These are phyloP conservation scores for Pyrrhosoma nymphula DNA, from an alignment of 2,888 invertebrate genomes.

Conservation along the genomic window DNA sequence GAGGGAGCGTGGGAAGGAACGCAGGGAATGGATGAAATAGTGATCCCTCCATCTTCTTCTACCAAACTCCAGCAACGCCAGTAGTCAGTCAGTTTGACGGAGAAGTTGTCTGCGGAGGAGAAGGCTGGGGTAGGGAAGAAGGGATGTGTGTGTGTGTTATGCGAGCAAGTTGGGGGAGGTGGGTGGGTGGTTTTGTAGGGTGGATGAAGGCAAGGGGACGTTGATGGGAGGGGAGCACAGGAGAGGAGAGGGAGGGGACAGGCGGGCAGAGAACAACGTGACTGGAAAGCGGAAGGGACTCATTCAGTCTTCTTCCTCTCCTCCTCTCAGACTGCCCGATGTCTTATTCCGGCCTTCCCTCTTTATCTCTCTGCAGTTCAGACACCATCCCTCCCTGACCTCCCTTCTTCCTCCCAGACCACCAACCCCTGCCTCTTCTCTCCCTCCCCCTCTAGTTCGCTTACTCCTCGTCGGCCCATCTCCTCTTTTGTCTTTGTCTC, in stretches of 20 bases:
- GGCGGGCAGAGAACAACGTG: conserved; percentile 36
- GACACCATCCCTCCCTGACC: background rate
- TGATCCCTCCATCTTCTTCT: background rate
- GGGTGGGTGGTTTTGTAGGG: too few species aligned
- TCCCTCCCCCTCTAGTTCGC: background rate
- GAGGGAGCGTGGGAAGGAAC: background rate
- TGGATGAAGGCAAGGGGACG: too few species aligned
- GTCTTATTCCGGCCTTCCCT: conserved; percentile 37
- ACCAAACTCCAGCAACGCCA: background rate
- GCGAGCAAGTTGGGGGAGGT: too few species aligned
- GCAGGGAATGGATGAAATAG: conserved; percentile 20
- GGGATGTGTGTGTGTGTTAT: background rate
- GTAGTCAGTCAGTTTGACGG: conserved; percentile 51
- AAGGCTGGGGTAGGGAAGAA: background rate
- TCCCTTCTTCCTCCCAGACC: background rate
- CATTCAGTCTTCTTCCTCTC: conserved; percentile 57
- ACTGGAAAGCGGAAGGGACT: conserved; percentile 65
- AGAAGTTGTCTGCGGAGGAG: conserved; percentile 10
- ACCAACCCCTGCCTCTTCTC: background rate
- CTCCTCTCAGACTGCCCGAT: conserved; percentile 40
- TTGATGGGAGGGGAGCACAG: background rate
- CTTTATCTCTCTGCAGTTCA: conserved; percentile 11
- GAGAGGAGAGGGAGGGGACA: background rate
- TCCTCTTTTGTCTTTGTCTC: background rate
- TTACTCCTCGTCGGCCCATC: background rate